Conservation (phyloP, 2,113 vertebrate species). For the Psilopogon haemacephalus region DNA sequence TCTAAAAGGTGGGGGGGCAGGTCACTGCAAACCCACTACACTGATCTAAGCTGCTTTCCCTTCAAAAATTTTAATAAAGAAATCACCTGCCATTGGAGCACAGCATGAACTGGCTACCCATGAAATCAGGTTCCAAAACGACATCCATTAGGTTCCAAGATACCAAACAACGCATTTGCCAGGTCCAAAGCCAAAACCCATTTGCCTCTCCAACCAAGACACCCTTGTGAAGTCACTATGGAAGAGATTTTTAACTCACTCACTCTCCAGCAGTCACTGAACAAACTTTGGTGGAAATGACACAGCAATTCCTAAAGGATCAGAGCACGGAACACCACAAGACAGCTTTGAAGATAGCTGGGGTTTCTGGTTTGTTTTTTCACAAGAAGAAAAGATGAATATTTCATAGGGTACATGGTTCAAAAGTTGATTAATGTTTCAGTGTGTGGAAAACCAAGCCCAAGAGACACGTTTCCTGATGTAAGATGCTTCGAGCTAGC, state of each 20-base stretch:
- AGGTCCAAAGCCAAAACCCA: background rate
- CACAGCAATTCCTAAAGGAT: slow-evolving; percentile 59
- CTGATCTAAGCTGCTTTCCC: slow-evolving; percentile 30
- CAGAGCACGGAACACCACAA: background rate
- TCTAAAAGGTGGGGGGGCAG: too few relatives aligned
- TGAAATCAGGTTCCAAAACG: slow-evolving; percentile 39
- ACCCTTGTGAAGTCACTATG: background rate
- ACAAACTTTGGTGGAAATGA: slow-evolving; percentile 41
- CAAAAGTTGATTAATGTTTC: slow-evolving; percentile 72
- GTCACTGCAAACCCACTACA: too few relatives aligned
- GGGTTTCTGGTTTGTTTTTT: slow-evolving; percentile 53
- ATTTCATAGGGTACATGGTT: slow-evolving; percentile 57
- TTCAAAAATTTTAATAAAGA: slow-evolving; percentile 49
- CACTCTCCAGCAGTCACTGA: slow-evolving; percentile 4
- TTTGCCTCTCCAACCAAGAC: background rate
- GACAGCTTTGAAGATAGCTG: slow-evolving; percentile 55
- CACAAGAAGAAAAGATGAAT: slow-evolving; percentile 45
- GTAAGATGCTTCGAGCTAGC: slow-evolving; percentile 35
- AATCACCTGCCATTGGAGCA: slow-evolving; percentile 16
- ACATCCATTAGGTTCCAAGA: slow-evolving; percentile 32
- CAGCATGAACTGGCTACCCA: slow-evolving; percentile 24
- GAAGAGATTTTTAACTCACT: background rate
- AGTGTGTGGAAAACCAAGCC: slow-evolving; percentile 58
- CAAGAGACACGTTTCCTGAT: slow-evolving; percentile 30
- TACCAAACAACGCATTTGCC: background rate